phyloP scores from a whole-genome alignment of 2,113 vertebrate species.

The Oreochromis spilurus region DNA sequence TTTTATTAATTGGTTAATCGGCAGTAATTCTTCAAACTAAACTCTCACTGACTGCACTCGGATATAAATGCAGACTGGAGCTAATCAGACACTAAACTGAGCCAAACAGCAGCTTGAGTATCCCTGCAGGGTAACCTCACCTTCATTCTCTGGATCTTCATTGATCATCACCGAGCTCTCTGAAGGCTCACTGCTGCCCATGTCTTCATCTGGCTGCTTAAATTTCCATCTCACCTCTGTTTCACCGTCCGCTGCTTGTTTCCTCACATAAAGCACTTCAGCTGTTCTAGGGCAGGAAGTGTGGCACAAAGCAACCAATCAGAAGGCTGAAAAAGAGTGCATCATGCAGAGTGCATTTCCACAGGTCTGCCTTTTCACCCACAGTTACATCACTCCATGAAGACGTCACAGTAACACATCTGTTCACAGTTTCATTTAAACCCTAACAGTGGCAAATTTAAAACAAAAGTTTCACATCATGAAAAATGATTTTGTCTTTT shows the following conservation, averaged over 20 bases:
- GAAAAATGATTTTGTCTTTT: not conserved
- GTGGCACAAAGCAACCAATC: not conserved
- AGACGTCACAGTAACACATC: fast-evolving
- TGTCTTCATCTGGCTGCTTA: not conserved
- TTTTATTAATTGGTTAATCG: fast-evolving
- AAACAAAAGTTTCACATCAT: not conserved
- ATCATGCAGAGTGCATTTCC: not conserved
- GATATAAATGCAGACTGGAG: not conserved
- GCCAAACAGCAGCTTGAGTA: not conserved
- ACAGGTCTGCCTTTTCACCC: not conserved
- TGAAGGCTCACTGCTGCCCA: not conserved
- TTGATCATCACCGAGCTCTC: not conserved
- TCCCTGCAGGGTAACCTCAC: not conserved
- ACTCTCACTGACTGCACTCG: not conserved
- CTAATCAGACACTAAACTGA: not conserved
- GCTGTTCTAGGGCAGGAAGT: not conserved
- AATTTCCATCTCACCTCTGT: not conserved
- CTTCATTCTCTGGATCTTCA: not conserved
- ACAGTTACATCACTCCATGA: fast-evolving
- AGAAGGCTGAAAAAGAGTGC: not conserved
- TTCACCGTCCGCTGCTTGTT: not conserved
- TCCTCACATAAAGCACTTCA: not conserved
- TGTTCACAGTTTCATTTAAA: not conserved
- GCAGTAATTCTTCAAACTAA: not conserved
- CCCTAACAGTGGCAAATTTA: not conserved